Base-by-base conservation (phyloP, 2,797 vertebrate genomes). In the Lophius americanus region DNA sequence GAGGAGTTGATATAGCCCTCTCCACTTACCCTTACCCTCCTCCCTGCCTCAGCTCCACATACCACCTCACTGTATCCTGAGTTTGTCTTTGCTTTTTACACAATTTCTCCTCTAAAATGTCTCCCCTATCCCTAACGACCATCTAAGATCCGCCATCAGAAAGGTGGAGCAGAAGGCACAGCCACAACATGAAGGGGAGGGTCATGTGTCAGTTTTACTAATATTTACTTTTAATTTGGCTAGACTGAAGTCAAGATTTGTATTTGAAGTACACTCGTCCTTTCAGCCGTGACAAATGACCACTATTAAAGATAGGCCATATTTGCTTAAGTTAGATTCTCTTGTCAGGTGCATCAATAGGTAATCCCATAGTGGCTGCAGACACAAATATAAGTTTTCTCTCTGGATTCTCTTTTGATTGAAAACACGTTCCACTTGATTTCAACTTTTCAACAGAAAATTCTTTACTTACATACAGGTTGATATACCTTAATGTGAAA, bases 1-100 rank as follows among this genome's bases (percentile, higher is more conserved):
- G 60, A 6, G 59, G 72, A 46, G 53, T 4, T 56, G 76, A 75
- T 78, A 67, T 52, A 35, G 35, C 43, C 0, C 37, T 23, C 67
- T 35, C 50, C 2, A 1, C 37, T 3, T 8, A 4, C 52, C 48
- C 32, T 1, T 4, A 7, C 13, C 56, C 23, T 3, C n/a, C 33
- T 5, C 51, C 36, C 13, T 3, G 0, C 44, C 52, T 4, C 11
- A 0, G 2, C 39, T 9, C 12, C 3, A n/a, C 9, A 6, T 6
- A 4, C 14, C 33, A 23, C 32, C 41, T 0, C 56, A 36, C 70
- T 39, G 53, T 61, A 33, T 43, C 46, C 5, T 3, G n/a, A 53
- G 41, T 63, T 33, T 5, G 66, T 68, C 78, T 72, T 55, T 42
- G 75, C 61, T 78, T 70, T 82, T 76, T 41, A 77, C 58, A 57